A percentile compares a stretch with the other conserved stretches of the same genome.
Evolutionary conservation across 1,140 invertebrate species (phyloP).

Genomic region (Cyclargus thomasi): DNA sequence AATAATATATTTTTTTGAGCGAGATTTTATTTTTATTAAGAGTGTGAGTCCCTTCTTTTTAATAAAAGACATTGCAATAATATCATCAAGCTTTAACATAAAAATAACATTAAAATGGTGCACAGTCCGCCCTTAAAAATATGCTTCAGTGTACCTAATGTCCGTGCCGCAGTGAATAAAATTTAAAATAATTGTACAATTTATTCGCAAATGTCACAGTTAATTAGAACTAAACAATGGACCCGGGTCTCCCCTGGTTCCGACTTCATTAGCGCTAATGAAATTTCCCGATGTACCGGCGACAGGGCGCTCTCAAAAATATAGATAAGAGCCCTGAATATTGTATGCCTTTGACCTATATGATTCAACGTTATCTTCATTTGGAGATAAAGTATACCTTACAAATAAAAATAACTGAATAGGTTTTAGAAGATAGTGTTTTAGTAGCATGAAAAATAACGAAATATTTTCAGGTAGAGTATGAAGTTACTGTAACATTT

Average conservation of each 20-base stretch:
- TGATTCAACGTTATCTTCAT: background rate
- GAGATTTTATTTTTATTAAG: too few relatives aligned
- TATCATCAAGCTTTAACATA: background rate
- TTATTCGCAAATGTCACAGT: constrained; percentile 12
- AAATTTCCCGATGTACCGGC: constrained; percentile 10
- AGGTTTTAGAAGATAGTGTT: too few relatives aligned
- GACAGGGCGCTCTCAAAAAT: constrained; percentile 5
- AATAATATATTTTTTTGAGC: too few relatives aligned
- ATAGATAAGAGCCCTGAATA: background rate
- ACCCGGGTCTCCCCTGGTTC: constrained; percentile 2
- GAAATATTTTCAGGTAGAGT: too few relatives aligned
- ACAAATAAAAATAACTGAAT: too few relatives aligned
- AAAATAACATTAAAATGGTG: background rate
- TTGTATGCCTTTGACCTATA: background rate
- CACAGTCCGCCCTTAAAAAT: background rate
- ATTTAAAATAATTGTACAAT: constrained; percentile 13
- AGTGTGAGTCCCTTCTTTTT: too few relatives aligned
- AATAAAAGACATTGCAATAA: too few relatives aligned
- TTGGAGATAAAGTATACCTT: background rate
- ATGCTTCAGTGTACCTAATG: background rate
- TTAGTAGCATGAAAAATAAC: too few relatives aligned
- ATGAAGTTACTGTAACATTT: too few relatives aligned
- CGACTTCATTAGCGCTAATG: constrained; percentile 14
- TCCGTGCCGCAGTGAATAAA: background rate
- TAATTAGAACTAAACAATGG: constrained; percentile 15